Evolutionary conservation across 2,113 vertebrate species (phyloP).

Genomic region (Dolichallabes microphthalmus): DNA sequence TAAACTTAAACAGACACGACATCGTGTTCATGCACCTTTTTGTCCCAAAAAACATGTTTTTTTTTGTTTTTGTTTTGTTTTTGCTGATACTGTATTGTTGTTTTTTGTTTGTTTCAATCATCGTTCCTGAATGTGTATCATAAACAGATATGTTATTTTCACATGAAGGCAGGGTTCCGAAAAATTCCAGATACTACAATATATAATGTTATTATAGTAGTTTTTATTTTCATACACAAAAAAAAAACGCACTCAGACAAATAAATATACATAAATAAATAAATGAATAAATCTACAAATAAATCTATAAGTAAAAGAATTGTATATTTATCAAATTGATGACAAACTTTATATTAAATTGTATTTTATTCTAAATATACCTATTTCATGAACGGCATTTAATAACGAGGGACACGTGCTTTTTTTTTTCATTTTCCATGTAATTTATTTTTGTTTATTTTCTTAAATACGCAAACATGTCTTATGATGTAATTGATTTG

Average conservation of each 20-base stretch:
- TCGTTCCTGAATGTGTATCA: not conserved
- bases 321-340: not conserved
- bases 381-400: not conserved
- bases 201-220: not conserved
- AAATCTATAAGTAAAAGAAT: not conserved
- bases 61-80: not conserved
- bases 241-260: not conserved
- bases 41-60: not conserved
- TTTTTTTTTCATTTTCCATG: no score
- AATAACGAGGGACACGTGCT: not conserved
- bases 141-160: not conserved
- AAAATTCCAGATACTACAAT: not conserved
- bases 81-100: not conserved
- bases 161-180: not conserved
- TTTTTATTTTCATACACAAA: not conserved
- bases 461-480: slow-evolving; percentile 14
- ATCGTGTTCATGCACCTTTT: not conserved
- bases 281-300: not conserved
- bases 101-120: no score
- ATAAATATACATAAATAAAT: not conserved
- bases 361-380: not conserved
- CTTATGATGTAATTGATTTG: not conserved
- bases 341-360: not conserved
- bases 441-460: not conserved
- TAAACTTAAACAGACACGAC: not conserved